These are phyloP conservation scores for Stramonita haemastoma DNA, from an alignment of 2,888 invertebrate species.

Conservation along the genomic window DNA sequence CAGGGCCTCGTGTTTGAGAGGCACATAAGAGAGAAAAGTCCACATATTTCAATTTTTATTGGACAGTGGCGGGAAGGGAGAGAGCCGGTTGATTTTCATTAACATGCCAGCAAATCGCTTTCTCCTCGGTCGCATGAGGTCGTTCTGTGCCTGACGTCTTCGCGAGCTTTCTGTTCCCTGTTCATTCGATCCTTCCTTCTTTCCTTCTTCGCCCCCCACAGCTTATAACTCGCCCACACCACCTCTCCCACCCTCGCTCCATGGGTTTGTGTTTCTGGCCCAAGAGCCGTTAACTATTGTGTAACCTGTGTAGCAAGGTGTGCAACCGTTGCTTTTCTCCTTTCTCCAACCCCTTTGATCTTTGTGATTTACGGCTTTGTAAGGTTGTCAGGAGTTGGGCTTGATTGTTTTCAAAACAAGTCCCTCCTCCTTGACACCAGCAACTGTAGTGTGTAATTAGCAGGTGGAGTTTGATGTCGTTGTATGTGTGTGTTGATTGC, in stretches of 20 bases:
- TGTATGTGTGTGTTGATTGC: neutral
- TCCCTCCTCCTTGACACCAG: too few species aligned
- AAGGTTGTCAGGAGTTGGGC: too few species aligned
- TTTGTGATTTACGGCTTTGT: too few species aligned
- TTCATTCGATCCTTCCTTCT: neutral
- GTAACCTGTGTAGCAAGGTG: too few species aligned
- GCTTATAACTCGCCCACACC: too few species aligned
- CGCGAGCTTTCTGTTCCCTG: neutral
- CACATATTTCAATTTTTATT: conserved; percentile 37
- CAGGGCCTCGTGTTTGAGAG: conserved; percentile 31
- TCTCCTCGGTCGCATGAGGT: neutral
- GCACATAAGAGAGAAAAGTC: conserved; percentile 24
- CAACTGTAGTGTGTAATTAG: too few species aligned
- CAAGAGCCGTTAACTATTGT: too few species aligned
- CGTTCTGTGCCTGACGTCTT: neutral
- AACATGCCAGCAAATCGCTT: conserved; percentile 16
- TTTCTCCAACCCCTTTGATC: too few species aligned
- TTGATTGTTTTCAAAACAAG: too few species aligned
- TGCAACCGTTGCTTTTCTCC: too few species aligned
- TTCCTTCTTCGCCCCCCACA: neutral
- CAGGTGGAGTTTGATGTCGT: neutral
- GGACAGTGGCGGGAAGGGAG: conserved; percentile 21
- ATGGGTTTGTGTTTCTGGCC: neutral
- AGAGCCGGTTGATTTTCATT: neutral
- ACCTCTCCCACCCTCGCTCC: neutral